These are phyloP conservation scores for Micromussa lordhowensis DNA, from an alignment of 92 coral and sea anemone species.

Conservation along the genomic window DNA sequence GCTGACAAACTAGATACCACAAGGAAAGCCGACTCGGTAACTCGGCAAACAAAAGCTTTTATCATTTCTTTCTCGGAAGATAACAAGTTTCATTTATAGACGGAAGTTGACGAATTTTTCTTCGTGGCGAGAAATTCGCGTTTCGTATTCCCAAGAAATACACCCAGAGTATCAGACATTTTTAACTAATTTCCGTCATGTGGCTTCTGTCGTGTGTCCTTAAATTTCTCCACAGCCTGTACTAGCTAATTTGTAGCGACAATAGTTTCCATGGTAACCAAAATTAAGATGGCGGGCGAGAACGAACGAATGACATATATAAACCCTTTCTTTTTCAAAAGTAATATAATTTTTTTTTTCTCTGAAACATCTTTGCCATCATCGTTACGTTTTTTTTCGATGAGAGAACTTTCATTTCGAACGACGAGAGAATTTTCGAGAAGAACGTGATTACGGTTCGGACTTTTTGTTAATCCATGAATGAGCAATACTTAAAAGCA, in stretches of 20 bases:
- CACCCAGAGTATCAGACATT: not conserved
- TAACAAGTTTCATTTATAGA: not conserved
- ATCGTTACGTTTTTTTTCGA: not conserved
- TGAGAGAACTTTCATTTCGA: not conserved
- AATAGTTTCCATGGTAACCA: constrained; percentile 26
- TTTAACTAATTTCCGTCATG: not conserved
- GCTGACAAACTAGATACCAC: not conserved
- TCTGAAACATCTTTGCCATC: not conserved
- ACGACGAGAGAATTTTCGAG: not conserved
- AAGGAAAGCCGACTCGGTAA: not conserved
- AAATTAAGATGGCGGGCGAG: not conserved
- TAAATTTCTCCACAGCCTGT: not conserved
- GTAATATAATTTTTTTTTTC: not conserved
- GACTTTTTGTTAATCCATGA: constrained; percentile 7
- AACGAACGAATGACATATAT: not conserved
- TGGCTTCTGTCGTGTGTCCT: too few relatives aligned
- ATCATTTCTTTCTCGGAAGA: constrained; percentile 3
- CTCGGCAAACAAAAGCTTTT: not conserved
- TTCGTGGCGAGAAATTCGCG: not conserved
- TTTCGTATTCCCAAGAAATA: not conserved
- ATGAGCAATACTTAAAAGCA: constrained; percentile 11
- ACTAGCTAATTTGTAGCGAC: not conserved
- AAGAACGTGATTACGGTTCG: not conserved
- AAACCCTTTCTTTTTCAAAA: not conserved
- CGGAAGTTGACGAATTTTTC: not conserved